phyloP scores from a whole-genome alignment of 1,140 invertebrate species.

The Brachionus paranguensis region DNA sequence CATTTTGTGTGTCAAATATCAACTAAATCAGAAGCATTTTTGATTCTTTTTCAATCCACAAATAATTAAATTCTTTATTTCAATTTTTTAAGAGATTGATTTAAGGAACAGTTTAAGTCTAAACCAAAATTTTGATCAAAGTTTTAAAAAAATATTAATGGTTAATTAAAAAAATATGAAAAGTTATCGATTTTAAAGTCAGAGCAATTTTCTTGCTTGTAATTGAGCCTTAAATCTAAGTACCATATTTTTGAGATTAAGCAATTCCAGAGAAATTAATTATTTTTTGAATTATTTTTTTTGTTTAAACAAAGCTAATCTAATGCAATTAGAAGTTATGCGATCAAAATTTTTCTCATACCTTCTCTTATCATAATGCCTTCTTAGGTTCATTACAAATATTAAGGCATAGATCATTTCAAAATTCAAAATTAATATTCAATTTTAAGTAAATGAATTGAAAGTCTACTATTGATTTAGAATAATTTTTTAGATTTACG shows the following conservation, averaged over 20 bases:
- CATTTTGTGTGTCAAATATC: neutral
- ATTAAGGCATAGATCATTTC: neutral
- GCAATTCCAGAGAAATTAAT: neutral
- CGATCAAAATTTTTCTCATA: neutral
- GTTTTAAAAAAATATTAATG: neutral
- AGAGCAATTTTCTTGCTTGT: neutral
- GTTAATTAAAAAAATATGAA: neutral
- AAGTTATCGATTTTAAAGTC: neutral
- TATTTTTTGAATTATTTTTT: neutral
- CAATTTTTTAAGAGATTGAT: too few species aligned
- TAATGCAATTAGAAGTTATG: neutral
- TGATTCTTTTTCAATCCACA: neutral
- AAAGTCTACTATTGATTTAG: neutral
- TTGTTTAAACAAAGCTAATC: neutral
- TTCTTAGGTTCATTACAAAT: neutral
- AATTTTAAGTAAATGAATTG: neutral
- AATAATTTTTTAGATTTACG: too few species aligned
- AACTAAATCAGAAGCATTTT: neutral
- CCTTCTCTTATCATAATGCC: neutral
- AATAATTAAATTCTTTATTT: too few species aligned
- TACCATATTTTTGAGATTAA: neutral
- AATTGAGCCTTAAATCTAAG: neutral
- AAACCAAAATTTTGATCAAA: too few species aligned
- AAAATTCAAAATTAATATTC: neutral
- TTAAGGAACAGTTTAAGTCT: too few species aligned